Base-by-base conservation (phyloP, 2,888 invertebrate species). In the Megastigmus dorsalis region DNA sequence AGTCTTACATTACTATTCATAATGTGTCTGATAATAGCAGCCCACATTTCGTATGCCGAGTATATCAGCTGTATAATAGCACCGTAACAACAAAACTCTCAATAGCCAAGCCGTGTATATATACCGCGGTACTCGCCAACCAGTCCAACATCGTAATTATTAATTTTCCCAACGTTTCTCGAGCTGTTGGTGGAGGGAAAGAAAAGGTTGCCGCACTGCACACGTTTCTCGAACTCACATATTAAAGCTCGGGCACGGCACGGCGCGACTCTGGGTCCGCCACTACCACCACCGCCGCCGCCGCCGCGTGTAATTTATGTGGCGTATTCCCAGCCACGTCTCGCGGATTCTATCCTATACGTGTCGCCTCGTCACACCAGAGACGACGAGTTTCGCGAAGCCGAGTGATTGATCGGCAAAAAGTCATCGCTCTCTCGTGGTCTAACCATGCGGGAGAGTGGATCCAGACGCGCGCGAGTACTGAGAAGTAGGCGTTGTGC, bases 381-480 rank as follows among this genome's bases (percentile, higher is more conserved):
- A 48, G 48, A 23, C n/a, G 10, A 26, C 15, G 15, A 30, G n/a
- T 54, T 26, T 26, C 13, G 23, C 30, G 30, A 13, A n/a, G 5
- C 1, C 33, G 62, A 67, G 62, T 73, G 67, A 73, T 73, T 41
- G 73, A 73, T 67, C 26, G 67, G 67, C 54, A 67, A 67, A 67
- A 62, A 62, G 65, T 57, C 65, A 59, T 57, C 71, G 41, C 59
- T 45, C 30, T 63, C 45, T n/a, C 23, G 48, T 20, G 28, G 20
- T 9, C 10, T n/a, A n/a, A n/a, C n/a, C n/a, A n/a, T n/a, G n/a
- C 13, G 55, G 20, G 15, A 36, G 38, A 70, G 55, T 28, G 65
- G n/a, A 65, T 72, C 65, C 63, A 28, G 54, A 62, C 28, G 69
- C 43, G 45, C 54, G 69, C 36, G 43, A 33, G 43, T 36, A 55